These are phyloP conservation scores for Ceratoteleas bidentatus DNA, from an alignment of 1,140 invertebrate species.

Conservation along the genomic window DNA sequence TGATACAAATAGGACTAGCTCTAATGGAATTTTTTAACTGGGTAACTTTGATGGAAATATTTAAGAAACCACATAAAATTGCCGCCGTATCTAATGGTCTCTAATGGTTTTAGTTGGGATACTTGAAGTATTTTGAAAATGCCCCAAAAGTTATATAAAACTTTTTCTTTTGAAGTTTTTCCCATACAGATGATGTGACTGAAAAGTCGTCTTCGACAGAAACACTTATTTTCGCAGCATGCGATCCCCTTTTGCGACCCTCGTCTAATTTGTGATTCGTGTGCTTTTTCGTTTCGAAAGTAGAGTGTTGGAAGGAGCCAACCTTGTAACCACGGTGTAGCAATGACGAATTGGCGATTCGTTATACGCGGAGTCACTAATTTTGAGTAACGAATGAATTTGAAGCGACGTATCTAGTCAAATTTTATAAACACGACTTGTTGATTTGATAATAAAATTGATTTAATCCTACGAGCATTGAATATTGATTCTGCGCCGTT, in stretches of 20 bases:
- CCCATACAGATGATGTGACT: too few species aligned
- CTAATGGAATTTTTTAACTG: too few species aligned
- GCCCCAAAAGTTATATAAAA: too few species aligned
- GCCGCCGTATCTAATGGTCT: too few species aligned
- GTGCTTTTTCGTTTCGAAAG: slow-evolving; percentile 63
- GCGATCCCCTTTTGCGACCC: slow-evolving; percentile 22
- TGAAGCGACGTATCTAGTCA: slow-evolving; percentile 62
- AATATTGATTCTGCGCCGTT: slow-evolving; percentile 32
- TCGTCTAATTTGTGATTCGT: slow-evolving; percentile 54
- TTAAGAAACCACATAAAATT: too few species aligned
- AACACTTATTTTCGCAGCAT: too few species aligned
- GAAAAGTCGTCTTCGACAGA: too few species aligned
- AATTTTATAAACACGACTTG: slow-evolving; percentile 56
- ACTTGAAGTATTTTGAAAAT: too few species aligned
- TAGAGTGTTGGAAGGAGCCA: slow-evolving; percentile 30
- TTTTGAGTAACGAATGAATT: slow-evolving; percentile 41
- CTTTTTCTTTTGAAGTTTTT: too few species aligned
- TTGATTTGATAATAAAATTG: slow-evolving; percentile 54
- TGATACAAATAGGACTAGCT: too few species aligned
- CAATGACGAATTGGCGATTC: slow-evolving; percentile 43
- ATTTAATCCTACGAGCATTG: slow-evolving; percentile 39
- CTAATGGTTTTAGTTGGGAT: too few species aligned
- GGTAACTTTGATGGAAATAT: too few species aligned
- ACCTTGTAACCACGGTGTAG: slow-evolving; percentile 41
- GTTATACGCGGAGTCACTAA: slow-evolving; percentile 39